Evolutionary conservation across 2,888 invertebrate genomes (phyloP), one percentile per base, ranked within the genome.

Genomic region (Candidula unifasciata): DNA sequence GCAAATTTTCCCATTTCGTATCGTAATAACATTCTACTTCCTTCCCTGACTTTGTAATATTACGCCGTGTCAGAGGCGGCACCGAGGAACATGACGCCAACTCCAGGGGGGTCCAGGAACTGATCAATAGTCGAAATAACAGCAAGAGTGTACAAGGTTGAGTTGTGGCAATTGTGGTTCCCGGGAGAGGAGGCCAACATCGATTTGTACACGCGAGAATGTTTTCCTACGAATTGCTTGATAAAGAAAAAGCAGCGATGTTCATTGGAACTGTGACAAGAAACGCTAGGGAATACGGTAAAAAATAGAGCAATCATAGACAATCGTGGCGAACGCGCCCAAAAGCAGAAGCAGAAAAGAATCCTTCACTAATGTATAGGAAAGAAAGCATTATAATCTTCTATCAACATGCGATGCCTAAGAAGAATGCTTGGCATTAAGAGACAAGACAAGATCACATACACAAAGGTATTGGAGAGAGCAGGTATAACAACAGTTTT

Each of bases 81-180:
- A 35, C 68, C 18, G 68, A 13, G 68, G 68, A 68, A 68, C 68
- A 68, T 33, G 21, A 16, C 68, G 33, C 35, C 68, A 35, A 33
- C 13, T 68, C 35, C 33, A 33, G 18, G 35, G 68, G 66, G 27
- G 66, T 66, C 66, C 27, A 66, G 27, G 33, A 68, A 68, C 33
- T 33, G 33, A 68, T 68, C 68, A 68, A 33, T 33, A 35, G 68
- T 13, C 21, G 3, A 68, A 68, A 68, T 35, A 68, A 35, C 68
- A 68, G 35, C 33, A 0, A 35, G 33, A 68, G n/a, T 66, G 68
- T 68, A 21, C 35, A 16, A 35, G 35, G 21, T 21, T 33, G 68
- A 68, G 68, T 68, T 68, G 68, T 68, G 68, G 68, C 68, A 68
- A 13, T 68, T 68, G 66, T 66, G n/a, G 68, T 68, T 68, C 68